Base-by-base conservation (phyloP, 2,797 vertebrate genomes). In the Anguilla pacifica region DNA sequence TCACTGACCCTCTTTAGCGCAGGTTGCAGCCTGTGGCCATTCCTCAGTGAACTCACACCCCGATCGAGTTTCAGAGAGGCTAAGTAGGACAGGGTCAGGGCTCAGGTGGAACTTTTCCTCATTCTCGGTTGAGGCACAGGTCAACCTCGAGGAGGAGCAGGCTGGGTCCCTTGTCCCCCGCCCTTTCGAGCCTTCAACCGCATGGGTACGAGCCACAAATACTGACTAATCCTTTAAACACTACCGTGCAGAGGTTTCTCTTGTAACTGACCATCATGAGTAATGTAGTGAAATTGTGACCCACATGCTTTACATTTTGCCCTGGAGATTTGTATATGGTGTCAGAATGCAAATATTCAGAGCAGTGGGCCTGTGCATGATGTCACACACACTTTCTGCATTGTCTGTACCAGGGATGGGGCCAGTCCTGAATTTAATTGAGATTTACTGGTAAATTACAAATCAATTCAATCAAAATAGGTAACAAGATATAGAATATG, bases 1-100 rank as follows among this genome's bases (percentile, higher is more conserved):
- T 88, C 89, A 0, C 9, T 94, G 95, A 94, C 93, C 93, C 91
- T 92, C 89, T 92, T 93, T 86, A 91, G 92, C 94, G 91, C 93
- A 93, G 95, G 94, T 95, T 93, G 89, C 90, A 89, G 94, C 95
- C 95, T 90, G 90, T 89, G 95, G 95, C 95, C 92, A 95, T 95
- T 95, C 94, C 93, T 93, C 89, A 91, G 92, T 87, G 92, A 93
- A 93, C 93, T 91, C 91, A 91, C 88, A 90, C 67, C 93, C 93
- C 95, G 91, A 93, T 96, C 95, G 85, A 91, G 94, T 96, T 96
- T 95, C 95, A 89, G 74, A 74, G 87, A 79, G 43, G 81, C 87
- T 39, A 67, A 84, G 70, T 35, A 86, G 85, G 79, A 17, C 35
- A 57, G 83, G 74, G 70, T 79, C 70, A 85, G 55, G 25, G 53